Evolutionary conservation across 2,888 invertebrate species (phyloP), one percentile per base, ranked within the genome.

Genomic region (Dicyrtomina minuta): DNA sequence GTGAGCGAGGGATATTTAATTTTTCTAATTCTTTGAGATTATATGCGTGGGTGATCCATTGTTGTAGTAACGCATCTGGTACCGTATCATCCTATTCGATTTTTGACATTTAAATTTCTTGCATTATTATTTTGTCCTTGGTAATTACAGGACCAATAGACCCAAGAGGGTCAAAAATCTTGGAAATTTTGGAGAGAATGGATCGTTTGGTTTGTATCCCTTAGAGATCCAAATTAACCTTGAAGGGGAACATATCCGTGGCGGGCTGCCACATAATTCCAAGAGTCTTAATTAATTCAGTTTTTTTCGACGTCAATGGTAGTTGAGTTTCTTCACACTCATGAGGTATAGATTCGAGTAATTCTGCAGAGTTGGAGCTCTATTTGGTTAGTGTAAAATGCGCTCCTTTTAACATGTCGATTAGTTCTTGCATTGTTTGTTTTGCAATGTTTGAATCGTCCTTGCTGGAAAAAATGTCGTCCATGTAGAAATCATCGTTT

Each of bases 401-500:
- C n/a, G n/a, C n/a, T n/a, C n/a, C n/a, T n/a, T n/a, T n/a, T n/a
- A n/a, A n/a, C n/a, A n/a, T n/a, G n/a, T n/a, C n/a, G n/a, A n/a
- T n/a, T n/a, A n/a, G n/a, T n/a, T n/a, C n/a, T n/a, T n/a, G n/a
- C n/a, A n/a, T n/a, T n/a, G n/a, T 17, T 13, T 72, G 60, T 49
- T 70, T 41, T 1, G 70, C 71, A 2, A 79, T 79, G 6, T 73
- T 66, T 33, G 79, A 59, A 5, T 79, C 64, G 69, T 81, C 79
- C 56, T 81, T 80, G n/a, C 81, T 76, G 55, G 81, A 82, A 67
- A 80, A 78, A n/a, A 6, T 10, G 22, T 13, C 10, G 10, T 26
- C 26, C 2, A 44, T n/a, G n/a, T n/a, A n/a, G n/a, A n/a, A n/a
- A n/a, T n/a, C n/a, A n/a, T n/a, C n/a, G n/a, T n/a, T n/a, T n/a